Percentiles rank a stretch among this genome's conserved stretches.
Evolutionary conservation across 2,888 invertebrate genomes (phyloP).

Genomic region (Lithophane leautieri): DNA sequence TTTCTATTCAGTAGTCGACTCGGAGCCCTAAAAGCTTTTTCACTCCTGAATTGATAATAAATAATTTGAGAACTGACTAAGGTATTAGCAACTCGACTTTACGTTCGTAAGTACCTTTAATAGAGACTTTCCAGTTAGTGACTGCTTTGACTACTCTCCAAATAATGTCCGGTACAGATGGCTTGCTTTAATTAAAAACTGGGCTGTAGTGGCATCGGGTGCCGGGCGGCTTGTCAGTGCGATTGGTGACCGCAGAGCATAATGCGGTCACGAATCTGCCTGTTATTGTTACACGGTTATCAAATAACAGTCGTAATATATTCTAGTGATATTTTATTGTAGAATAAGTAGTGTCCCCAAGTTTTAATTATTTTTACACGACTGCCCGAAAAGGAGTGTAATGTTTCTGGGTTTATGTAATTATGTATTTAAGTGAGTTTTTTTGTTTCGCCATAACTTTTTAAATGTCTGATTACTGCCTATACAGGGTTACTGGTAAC

Average conservation of each 20-base stretch:
- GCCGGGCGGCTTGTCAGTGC: constrained; percentile 10
- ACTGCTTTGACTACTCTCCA: constrained; percentile 17
- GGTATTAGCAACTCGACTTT: neutral
- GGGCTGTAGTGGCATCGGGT: neutral
- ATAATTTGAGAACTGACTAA: neutral
- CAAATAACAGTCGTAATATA: constrained; percentile 13
- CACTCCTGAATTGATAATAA: too few relatives aligned
- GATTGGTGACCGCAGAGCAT: constrained; percentile 33
- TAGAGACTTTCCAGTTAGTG: constrained; percentile 15
- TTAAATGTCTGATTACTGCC: too few relatives aligned
- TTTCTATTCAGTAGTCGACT: neutral
- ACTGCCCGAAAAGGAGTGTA: too few relatives aligned
- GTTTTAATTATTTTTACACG: too few relatives aligned
- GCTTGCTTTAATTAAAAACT: constrained; percentile 51
- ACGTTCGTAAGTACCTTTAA: neutral
- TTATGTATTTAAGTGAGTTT: too few relatives aligned
- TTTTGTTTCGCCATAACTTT: too few relatives aligned
- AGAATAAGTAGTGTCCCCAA: too few relatives aligned
- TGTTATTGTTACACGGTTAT: constrained; percentile 37
- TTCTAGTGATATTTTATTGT: neutral
- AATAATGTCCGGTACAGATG: constrained; percentile 35
- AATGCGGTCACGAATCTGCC: constrained; percentile 35
- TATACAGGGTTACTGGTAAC: too few relatives aligned
- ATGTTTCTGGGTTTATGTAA: too few relatives aligned
- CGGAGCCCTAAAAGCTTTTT: neutral